Base-by-base conservation (phyloP, 2,888 invertebrate species). In the Drosophila anomalipes region DNA sequence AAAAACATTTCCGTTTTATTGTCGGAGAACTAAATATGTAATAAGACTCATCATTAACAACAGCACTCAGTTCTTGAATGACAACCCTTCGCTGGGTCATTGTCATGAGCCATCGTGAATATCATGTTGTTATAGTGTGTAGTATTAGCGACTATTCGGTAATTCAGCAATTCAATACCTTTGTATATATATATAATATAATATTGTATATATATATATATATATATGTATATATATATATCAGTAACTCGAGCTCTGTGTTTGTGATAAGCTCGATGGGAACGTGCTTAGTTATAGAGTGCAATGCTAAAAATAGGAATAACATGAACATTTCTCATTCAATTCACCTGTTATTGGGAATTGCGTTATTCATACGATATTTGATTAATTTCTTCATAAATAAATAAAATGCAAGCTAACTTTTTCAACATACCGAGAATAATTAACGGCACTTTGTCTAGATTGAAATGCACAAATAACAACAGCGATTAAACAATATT, bases 111-210 rank as follows among this genome's bases (percentile, higher is more conserved):
- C 74, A 70, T 64, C 61, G 66, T 68, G 63, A 69, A 33, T 70
- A 78, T 67, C 83, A 83, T 81, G 79, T 61, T 72, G 60, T 26
- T 44, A 16, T 35, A n/a, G 81, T 72, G 81, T 79, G 79, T 57
- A 57, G 26, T 41, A 28, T 44, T 32, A 35, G 57, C 52, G 52
- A 70, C 32, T 52, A 41, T 57, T 61, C 52, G 58, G 52, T 54
- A 63, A 56, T 54, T 76, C 52, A 54, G 71, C 53, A 53, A 26
- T 47, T 44, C 44, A 44, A 53, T 69, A 52, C 22, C 32, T 33
- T 47, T 37, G 10, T 19, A 32, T 22, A 28, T 28, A 54, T 4
- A 39, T 41, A 56, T 9, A 37, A 22, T 22, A 22, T 22, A 22
- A 22, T 22, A 22, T 22, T 22, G 22, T 12, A 54, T 7, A 28